A percentile compares a stretch with the other conserved stretches of the same genome.
Evolutionary conservation across 1,140 invertebrate species (phyloP).

Genomic region (Drosophila littoralis): DNA sequence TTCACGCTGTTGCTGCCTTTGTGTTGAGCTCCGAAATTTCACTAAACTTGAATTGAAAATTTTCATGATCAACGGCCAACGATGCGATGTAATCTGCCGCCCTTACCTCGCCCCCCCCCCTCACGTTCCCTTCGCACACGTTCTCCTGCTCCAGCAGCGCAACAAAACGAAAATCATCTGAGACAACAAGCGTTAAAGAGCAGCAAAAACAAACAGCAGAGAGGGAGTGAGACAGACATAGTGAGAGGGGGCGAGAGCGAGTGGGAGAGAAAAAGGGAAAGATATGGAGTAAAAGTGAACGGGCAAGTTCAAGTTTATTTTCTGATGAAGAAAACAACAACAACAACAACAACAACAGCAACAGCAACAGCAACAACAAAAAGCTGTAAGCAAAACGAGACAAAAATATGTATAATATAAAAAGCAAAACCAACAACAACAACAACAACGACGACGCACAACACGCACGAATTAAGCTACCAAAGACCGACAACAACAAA

Average conservation of each 20-base stretch:
- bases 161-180: slow-evolving; percentile 28
- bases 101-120: not conserved
- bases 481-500: slow-evolving; percentile 35
- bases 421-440: slow-evolving; percentile 39
- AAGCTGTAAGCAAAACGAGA: slow-evolving; percentile 35
- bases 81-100: slow-evolving; percentile 51
- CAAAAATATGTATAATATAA: slow-evolving; percentile 40
- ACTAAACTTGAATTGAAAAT: slow-evolving; percentile 83
- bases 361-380: slow-evolving; percentile 13
- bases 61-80: slow-evolving; percentile 79
- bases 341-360: slow-evolving; percentile 15
- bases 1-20: not conserved
- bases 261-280: slow-evolving; percentile 30
- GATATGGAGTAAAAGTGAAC: slow-evolving; percentile 80
- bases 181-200: slow-evolving; percentile 38
- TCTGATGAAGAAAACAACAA: slow-evolving; percentile 57
- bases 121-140: not conserved
- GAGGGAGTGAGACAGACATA: not conserved
- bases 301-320: slow-evolving; percentile 83
- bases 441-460: slow-evolving; percentile 35
- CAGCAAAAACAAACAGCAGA: slow-evolving; percentile 36
- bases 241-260: not conserved
- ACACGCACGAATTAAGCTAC: slow-evolving; percentile 67
- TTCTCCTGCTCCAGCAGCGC: not conserved
- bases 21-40: slow-evolving; percentile 65